phyloP scores from a whole-genome alignment of 1,140 invertebrate species.

The Chlorops oryzae region DNA sequence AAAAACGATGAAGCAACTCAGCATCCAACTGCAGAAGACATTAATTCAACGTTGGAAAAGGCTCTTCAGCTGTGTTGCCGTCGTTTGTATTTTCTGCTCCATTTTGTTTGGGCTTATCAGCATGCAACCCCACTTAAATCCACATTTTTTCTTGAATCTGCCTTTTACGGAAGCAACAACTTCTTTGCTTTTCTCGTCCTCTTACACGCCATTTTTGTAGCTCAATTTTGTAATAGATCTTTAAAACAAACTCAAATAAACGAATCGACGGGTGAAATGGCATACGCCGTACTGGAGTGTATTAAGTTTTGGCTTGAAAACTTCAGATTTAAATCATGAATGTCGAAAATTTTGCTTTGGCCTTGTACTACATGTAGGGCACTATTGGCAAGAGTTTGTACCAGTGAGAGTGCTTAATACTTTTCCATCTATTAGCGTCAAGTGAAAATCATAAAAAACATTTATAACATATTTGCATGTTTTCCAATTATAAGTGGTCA shows the following conservation, averaged over 20 bases:
- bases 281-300: conserved; percentile 10
- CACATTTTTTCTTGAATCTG: neutral
- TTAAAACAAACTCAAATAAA: conserved; percentile 5
- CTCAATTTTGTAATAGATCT: conserved; percentile 13
- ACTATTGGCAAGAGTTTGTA: conserved; percentile 15
- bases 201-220: conserved; percentile 16
- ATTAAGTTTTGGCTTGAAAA: conserved; percentile 7
- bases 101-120: too few relatives aligned
- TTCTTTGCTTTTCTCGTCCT: conserved; percentile 8
- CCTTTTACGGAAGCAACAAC: conserved; percentile 1
- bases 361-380: conserved; percentile 15
- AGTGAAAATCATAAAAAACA: too few relatives aligned
- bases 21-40: too few relatives aligned
- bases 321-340: conserved; percentile 17
- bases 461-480: too few relatives aligned
- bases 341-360: too few relatives aligned
- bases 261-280: neutral
- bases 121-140: neutral
- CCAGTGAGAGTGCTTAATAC: conserved; percentile 16
- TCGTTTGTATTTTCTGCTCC: neutral
- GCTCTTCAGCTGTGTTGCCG: neutral
- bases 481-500: conserved; percentile 15
- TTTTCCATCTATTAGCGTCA: too few relatives aligned
- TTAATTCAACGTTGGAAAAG: too few relatives aligned
- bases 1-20: too few relatives aligned